Evolutionary conservation across 2,113 vertebrate genomes (phyloP).

Genomic region (Lophura nycthemera): DNA sequence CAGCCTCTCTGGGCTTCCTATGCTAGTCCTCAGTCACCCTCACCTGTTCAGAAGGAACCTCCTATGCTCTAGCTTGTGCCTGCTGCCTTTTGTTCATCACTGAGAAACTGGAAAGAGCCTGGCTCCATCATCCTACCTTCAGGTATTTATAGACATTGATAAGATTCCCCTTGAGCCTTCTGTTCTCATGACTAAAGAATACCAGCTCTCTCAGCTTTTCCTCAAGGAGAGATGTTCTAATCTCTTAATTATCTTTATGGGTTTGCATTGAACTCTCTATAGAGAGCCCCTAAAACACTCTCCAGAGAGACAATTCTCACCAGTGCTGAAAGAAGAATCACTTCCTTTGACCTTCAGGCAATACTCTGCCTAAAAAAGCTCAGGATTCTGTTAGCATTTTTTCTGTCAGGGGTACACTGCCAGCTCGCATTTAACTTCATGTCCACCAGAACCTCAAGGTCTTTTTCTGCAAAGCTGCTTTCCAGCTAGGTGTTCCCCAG

Average conservation of each 20-base stretch:
- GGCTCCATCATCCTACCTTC: not conserved
- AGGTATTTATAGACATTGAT: not conserved
- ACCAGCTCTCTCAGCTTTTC: not conserved
- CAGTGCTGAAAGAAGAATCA: not conserved
- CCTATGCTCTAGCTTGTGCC: no score
- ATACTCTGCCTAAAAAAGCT: not conserved
- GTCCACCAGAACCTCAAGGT: not conserved
- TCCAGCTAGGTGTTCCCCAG: not conserved
- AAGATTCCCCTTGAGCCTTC: not conserved
- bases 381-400: not conserved
- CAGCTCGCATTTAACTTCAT: not conserved
- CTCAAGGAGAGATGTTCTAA: not conserved
- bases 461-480: not conserved
- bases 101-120: not conserved
- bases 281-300: not conserved
- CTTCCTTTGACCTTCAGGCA: no score
- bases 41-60: no score
- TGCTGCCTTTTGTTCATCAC: not conserved
- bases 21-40: not conserved
- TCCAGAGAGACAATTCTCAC: not conserved
- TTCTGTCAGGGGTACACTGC: not conserved
- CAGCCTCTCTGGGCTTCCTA: not conserved
- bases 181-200: not conserved
- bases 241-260: not conserved
- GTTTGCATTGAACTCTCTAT: not conserved